Percentiles rank a stretch among this genome's conserved stretches.
Conservation (phyloP, 2,888 invertebrate species). For the Acrocera orbiculus region DNA sequence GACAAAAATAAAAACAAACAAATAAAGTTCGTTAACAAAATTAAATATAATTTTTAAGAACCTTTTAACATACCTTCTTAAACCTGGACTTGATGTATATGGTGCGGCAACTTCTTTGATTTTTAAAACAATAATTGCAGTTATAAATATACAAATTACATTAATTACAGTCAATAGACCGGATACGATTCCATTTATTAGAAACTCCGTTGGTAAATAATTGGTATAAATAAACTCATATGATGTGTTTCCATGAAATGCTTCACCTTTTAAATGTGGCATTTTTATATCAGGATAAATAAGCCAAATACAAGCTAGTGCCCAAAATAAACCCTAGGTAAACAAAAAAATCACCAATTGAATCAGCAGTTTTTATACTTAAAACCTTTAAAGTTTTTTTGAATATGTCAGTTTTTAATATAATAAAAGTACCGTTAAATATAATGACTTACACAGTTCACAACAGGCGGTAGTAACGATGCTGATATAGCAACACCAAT, state of each 20-base stretch:
- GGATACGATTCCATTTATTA: constrained; percentile 61
- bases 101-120: constrained; percentile 73
- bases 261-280: constrained; percentile 51
- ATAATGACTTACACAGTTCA: constrained; percentile 53
- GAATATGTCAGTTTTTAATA: too few species aligned
- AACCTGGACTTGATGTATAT: constrained; percentile 53
- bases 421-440: too few species aligned
- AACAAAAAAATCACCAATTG: constrained; percentile 5
- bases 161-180: constrained; percentile 63
- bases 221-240: constrained; percentile 52
- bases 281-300: constrained; percentile 49
- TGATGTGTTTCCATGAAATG: constrained; percentile 41
- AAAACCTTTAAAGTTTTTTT: too few species aligned
- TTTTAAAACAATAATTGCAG: constrained; percentile 62
- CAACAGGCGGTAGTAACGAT: constrained; percentile 66
- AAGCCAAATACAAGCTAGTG: constrained; percentile 52
- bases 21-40: too few species aligned
- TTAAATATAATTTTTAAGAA: too few species aligned
- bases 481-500: constrained; percentile 85
- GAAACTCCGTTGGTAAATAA: constrained; percentile 58
- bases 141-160: constrained; percentile 66
- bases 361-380: too few species aligned
- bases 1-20: too few species aligned
- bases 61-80: constrained; percentile 36
- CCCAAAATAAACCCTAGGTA: constrained; percentile 52